Conservation (phyloP, 2,888 invertebrate genomes). For the Girardia tigrina region DNA sequence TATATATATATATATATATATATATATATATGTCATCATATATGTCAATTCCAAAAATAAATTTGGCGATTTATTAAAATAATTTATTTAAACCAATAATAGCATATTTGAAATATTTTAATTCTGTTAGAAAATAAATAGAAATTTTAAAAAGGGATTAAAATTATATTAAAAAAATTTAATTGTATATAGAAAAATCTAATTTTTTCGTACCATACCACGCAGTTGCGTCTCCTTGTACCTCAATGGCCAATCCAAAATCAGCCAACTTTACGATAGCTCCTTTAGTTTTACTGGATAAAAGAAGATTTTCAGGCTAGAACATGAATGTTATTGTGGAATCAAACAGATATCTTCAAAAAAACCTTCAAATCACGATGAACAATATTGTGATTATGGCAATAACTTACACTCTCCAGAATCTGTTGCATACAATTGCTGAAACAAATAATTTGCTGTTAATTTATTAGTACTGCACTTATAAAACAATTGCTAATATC, state of each 20-base stretch:
- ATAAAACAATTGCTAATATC: too few relatives aligned
- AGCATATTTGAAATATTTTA: too few relatives aligned
- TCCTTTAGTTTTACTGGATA: constrained; percentile 98
- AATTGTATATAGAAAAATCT: too few relatives aligned
- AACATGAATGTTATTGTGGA: not conserved
- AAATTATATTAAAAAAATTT: too few relatives aligned
- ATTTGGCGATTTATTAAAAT: too few relatives aligned
- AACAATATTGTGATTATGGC: constrained; percentile 93
- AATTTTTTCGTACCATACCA: constrained; percentile 73
- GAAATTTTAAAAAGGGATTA: too few relatives aligned
- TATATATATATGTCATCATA: too few relatives aligned
- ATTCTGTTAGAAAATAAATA: too few relatives aligned
- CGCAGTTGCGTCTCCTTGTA: constrained; percentile 91
- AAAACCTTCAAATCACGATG: constrained; percentile 89
- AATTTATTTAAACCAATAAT: too few relatives aligned
- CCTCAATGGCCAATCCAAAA: constrained; percentile 83
- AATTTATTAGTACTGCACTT: too few relatives aligned
- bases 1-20: too few relatives aligned
- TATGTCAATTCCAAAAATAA: too few relatives aligned
- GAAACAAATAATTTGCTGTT: constrained; percentile 38
- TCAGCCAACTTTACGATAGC: constrained; percentile 98
- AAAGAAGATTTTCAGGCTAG: constrained; percentile 72
- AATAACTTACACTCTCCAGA: constrained; percentile 96
- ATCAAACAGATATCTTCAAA: not conserved
- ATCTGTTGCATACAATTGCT: constrained; percentile 98